Evolutionary conservation across 2,797 vertebrate genomes (phyloP), one percentile per base, ranked within the genome.

Genomic region (Thaleichthys pacificus): DNA sequence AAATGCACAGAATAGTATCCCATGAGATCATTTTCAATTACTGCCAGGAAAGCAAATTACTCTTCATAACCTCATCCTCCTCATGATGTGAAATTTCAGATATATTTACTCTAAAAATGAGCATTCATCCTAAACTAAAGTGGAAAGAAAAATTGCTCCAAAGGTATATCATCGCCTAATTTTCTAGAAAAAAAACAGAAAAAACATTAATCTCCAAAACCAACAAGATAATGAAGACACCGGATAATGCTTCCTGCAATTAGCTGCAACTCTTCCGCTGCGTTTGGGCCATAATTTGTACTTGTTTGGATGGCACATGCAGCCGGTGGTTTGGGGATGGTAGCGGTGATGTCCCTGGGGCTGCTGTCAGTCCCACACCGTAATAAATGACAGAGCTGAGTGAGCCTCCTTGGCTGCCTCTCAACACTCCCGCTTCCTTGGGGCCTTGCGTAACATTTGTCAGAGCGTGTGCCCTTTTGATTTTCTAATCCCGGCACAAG

Each of bases 401-500:
- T 78, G 78, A 85, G 82, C 80, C 79, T 84, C 84, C 72, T 81
- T 84, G 85, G 88, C 88, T 83, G 78, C 82, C 84, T 86, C 85
- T 89, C 84, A 87, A 86, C 84, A 68, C 26, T 60, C 72, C 12
- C 62, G 84, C 81, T 89, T 89, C 89, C 84, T 91, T 32, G 49
- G 78, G 87, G 85, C 81, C 82, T 86, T 80, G 83, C 70, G 82
- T 74, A 73, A 84, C 87, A 78, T 89, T 92, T 90, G 78, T 80
- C 83, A 84, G 84, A 85, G 84, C 80, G 80, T 28, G 80, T 92
- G 87, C 83, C 89, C 86, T 93, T 92, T 90, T 90, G 88, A 90
- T 91, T 92, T 87, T 85, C 85, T 88, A 91, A 91, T 91, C 91
- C 86, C 82, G 84, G 86, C 85, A 86, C 88, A 75, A 82, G 82